Base-by-base conservation (phyloP, 2,888 invertebrate genomes). In the Trypoxylon attenuatum region DNA sequence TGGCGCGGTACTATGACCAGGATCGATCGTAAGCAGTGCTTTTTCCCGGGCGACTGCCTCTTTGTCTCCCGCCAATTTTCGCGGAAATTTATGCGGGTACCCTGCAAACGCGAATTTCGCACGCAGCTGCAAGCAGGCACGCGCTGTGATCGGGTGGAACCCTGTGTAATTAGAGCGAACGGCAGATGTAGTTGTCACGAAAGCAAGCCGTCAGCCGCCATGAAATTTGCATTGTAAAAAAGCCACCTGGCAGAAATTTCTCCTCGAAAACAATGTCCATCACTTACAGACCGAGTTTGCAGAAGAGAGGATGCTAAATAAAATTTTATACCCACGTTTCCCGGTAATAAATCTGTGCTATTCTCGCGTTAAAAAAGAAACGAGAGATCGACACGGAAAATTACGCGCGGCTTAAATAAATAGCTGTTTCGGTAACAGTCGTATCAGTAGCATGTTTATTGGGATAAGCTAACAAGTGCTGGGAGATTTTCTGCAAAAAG, bases 61-160 rank as follows among this genome's bases (percentile, higher is more conserved):
- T n/a, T n/a, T n/a, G n/a, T n/a, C n/a, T 33, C n/a, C 10, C 13
- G n/a, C 33, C 6, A 33, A 18, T 19, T 58, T 58, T 22, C 29
- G n/a, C 10, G 38, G 13, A 27, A 50, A 55, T 55, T 53, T 61
- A 55, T 50, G 50, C 21, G 8, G 18, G 19, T 19, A 19, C 21
- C 42, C n/a, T 6, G 18, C 3, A 6, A 54, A 60, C 49, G 49
- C 23, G 43, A 16, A 29, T 43, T 33, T 41, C 21, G 25, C 58
- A 58, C 51, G 58, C 51, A 58, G 38, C 16, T 5, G 23, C 21
- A n/a, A n/a, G 33, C 33, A 21, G 38, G 15, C 5, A 5, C 60
- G 54, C 25, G 60, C 60, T 41, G 54, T 49, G 33, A 49, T 19
- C 27, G 15, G n/a, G 22, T 16, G 19, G 15, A 23, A 33, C n/a